A percentile compares a stretch with the other conserved stretches of the same genome.
phyloP scores from a whole-genome alignment of 2,888 invertebrate genomes.

The Drosophila nr. perissopoda region DNA sequence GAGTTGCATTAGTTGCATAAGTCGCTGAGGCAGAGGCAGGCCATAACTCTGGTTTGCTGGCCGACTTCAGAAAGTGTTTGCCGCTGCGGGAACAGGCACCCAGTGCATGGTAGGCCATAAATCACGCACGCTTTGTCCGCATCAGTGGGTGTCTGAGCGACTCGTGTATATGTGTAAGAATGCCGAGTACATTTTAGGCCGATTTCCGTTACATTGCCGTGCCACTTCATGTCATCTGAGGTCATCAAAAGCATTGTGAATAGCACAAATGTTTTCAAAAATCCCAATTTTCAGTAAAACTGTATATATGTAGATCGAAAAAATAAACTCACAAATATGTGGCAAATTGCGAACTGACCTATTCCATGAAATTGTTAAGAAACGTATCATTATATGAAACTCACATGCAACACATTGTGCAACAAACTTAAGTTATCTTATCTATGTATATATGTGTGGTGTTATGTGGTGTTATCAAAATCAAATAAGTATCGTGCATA shows the following conservation, averaged over 20 bases:
- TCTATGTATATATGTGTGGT: not conserved
- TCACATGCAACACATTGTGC: not conserved
- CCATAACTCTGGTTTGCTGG: constrained; percentile 15
- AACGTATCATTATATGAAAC: not conserved
- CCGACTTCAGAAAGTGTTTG: constrained; percentile 48
- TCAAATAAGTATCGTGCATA: constrained; percentile 62
- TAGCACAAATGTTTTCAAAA: not conserved
- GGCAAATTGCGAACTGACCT: too few species aligned
- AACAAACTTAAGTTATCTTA: not conserved
- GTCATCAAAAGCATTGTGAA: constrained; percentile 57
- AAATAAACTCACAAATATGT: too few species aligned
- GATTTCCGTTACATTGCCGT: constrained; percentile 53
- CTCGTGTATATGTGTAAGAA: not conserved
- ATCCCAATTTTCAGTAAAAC: too few species aligned
- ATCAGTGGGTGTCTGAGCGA: not conserved
- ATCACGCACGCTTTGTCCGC: constrained; percentile 57
- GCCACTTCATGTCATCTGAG: constrained; percentile 39
- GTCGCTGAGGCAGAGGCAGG: constrained; percentile 17
- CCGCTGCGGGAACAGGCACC: constrained; percentile 8
- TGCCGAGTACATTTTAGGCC: constrained; percentile 61
- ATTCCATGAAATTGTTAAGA: accelerated
- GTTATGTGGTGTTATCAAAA: constrained; percentile 38
- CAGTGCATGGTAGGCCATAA: constrained; percentile 49
- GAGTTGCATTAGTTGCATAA: constrained; percentile 73
- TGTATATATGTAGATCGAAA: too few species aligned